A percentile compares a stretch with the other conserved stretches of the same genome.
These are phyloP conservation scores for Sabatieria punctata DNA, from an alignment of 2,888 invertebrate genomes.

Conservation along the genomic window DNA sequence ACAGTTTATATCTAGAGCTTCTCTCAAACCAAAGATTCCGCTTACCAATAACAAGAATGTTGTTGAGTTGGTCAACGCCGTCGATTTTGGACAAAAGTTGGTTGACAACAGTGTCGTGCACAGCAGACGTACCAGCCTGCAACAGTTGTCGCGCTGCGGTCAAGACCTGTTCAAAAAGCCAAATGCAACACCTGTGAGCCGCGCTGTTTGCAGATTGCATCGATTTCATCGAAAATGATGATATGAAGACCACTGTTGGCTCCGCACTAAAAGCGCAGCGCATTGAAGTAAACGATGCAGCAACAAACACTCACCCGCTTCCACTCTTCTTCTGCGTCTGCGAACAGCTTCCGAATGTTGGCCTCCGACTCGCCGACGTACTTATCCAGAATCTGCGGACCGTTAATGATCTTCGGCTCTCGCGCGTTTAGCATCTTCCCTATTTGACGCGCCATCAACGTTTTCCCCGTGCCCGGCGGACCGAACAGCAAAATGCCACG, in stretches of 20 bases:
- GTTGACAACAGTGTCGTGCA: constrained; percentile 97
- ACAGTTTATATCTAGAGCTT: too few relatives aligned
- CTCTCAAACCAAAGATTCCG: too few relatives aligned
- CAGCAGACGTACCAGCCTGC: constrained; percentile 80
- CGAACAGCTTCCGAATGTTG: constrained; percentile 81
- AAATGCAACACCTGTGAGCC: too few relatives aligned
- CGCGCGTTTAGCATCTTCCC: constrained; percentile 96
- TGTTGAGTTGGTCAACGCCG: constrained; percentile 95
- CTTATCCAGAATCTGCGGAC: constrained; percentile 95
- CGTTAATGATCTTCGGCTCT: constrained; percentile 98
- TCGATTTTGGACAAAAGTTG: constrained; percentile 95
- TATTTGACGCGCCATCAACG: constrained; percentile 95
- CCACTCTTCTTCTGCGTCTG: constrained; percentile 96
- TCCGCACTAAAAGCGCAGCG: constrained; percentile 45
- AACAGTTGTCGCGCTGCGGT: too few relatives aligned
- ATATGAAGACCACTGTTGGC: constrained; percentile 94
- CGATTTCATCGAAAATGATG: constrained; percentile 98
- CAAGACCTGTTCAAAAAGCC: too few relatives aligned
- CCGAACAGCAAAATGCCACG: constrained; percentile 90
- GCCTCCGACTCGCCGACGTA: constrained; percentile 99
- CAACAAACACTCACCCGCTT: constrained; percentile 56
- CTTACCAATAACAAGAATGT: constrained; percentile 86
- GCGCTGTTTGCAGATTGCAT: constrained; percentile 95
- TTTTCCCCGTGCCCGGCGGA: constrained; percentile 98
- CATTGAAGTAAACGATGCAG: too few relatives aligned